These are phyloP conservation scores for Sylvilagus floridanus DNA, from an alignment of 2,797 vertebrate species.

Conservation along the genomic window DNA sequence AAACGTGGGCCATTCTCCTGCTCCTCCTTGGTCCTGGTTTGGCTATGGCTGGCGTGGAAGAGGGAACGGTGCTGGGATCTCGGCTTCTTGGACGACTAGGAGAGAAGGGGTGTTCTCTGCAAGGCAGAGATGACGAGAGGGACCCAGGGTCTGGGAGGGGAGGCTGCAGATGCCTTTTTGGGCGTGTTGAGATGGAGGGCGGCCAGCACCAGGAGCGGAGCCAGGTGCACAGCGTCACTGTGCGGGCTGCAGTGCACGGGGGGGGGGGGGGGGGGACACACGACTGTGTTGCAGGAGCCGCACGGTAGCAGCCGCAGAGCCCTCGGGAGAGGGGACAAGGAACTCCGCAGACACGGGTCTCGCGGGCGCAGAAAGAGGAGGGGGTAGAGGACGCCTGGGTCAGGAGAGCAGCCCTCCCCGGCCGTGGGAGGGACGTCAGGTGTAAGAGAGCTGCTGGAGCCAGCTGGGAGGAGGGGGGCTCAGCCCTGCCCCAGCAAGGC, in stretches of 20 bases:
- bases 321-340: not conserved
- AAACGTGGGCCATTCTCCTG: not conserved
- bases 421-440: not conserved
- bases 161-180: not conserved
- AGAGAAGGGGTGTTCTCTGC: not conserved
- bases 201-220: not conserved
- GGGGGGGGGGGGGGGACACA: no score
- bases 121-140: not conserved
- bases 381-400: not conserved
- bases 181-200: not conserved
- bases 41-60: not conserved
- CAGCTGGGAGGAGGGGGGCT: not conserved
- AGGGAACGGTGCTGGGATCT: not conserved
- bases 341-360: not conserved
- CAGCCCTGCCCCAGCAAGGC: not conserved
- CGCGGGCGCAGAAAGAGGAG: not conserved
- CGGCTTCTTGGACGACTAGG: no score
- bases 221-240: accelerated
- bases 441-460: not conserved
- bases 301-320: not conserved
- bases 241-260: not conserved
- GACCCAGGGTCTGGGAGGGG: not conserved
- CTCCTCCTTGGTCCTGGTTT: not conserved
- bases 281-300: not conserved
- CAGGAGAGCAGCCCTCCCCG: no score